Evolutionary conservation across 92 coral and sea anemone species (phyloP), one percentile per base, ranked within the genome.

Genomic region (Palythoa grandis): DNA sequence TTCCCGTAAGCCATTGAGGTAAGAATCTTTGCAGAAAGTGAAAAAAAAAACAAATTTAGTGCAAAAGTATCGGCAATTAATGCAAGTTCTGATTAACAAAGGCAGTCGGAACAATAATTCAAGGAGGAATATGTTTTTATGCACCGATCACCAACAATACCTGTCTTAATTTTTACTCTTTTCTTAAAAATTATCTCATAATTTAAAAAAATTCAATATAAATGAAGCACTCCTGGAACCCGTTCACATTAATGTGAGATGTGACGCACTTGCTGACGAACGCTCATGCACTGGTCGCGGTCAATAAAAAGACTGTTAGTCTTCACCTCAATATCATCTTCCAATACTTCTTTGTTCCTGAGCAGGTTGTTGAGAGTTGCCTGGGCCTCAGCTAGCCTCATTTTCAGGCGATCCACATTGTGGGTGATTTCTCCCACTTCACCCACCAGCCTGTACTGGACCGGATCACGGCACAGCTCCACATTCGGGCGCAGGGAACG

Each of bases 401-500:
- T 95, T 86, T 94, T 92, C 88, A 96, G 90, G 47, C 98, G 95
- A 77, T 96, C 98, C 25, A 96, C 95, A 67, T 95, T 92, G 72
- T 93, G 90, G 84, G 66, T 90, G 88, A 96, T 94, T 77, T 96
- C 98, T 14, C 98, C 98, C 23, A 94, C 98, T 39, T 96, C 98
- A 72, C 95, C 93, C 6, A 96, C 98, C 39, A 96, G 90, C 52
- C 98, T 95, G 91, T 96, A 96, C 85, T 96, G 98, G 10, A 95
- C 98, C 1, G 98, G 95, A 69, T 96, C 98, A 3, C 98, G 90
- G 78, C 98, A 96, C 72, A 96, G 93, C 88, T 96, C 98, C 43
- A 96, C 98, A 72, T 95, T 95, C 20, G 98, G 98, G 29, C 98
- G 92, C 69, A 92, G 67, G n/a, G 98, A 96, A 8, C 98, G 98